These are phyloP conservation scores for Cuniculus paca DNA, from an alignment of 2,797 vertebrate species.

Conservation along the genomic window DNA sequence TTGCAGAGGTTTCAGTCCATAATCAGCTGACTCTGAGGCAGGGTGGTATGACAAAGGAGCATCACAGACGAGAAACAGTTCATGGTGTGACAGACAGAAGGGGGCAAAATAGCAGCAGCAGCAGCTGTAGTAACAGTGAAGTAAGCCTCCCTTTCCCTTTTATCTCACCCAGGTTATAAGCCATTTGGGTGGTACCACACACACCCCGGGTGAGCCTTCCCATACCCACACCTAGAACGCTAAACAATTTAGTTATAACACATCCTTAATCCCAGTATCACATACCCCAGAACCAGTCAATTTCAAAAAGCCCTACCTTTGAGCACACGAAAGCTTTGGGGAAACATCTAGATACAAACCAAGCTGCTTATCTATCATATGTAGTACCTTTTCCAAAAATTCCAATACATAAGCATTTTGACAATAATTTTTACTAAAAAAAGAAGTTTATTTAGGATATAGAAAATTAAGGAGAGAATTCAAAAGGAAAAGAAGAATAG, in stretches of 20 bases:
- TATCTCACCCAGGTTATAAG: background rate
- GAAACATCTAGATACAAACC: background rate
- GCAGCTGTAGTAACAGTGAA: background rate
- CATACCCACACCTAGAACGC: background rate
- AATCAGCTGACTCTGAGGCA: background rate
- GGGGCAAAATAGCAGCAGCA: background rate
- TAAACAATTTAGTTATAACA: background rate
- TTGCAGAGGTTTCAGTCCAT: background rate
- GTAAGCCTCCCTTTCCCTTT: background rate
- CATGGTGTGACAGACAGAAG: background rate
- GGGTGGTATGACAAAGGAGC: background rate
- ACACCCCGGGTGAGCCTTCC: background rate
- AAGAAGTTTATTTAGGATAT: background rate
- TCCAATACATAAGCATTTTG: background rate
- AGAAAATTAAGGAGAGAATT: constrained; percentile 1
- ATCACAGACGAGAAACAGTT: background rate
- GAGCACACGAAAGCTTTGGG: background rate
- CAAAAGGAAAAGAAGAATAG: constrained; percentile 29
- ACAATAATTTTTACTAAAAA: constrained; percentile 7
- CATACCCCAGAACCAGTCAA: background rate
- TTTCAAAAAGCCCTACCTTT: background rate
- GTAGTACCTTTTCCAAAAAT: background rate
- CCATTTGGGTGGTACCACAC: background rate
- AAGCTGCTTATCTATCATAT: background rate
- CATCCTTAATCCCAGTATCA: background rate